Conservation (phyloP, 2,113 vertebrate species). For the Ceyx melanurus region DNA sequence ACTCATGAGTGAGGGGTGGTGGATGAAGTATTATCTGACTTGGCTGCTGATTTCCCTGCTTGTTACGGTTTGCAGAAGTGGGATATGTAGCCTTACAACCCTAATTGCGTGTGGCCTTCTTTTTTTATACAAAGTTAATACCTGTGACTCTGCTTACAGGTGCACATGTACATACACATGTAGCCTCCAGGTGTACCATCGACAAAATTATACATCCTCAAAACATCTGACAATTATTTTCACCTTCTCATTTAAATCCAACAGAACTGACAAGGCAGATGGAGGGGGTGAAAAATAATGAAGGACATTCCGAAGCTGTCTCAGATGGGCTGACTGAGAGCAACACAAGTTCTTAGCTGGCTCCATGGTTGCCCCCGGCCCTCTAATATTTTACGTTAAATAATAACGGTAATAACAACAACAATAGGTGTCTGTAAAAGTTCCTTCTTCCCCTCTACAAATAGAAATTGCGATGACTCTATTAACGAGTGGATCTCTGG, state of each 20-base stretch:
- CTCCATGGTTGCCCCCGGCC: accelerated
- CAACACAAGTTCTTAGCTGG: accelerated
- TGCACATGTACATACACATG: accelerated
- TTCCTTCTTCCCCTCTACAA: background rate
- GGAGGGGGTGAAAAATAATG: background rate
- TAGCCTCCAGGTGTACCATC: background rate
- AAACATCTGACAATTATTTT: background rate
- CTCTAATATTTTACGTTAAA: background rate
- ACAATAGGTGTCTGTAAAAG: no score
- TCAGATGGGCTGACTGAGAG: no score
- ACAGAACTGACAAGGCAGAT: accelerated
- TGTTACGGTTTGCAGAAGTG: background rate
- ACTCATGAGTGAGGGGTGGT: background rate
- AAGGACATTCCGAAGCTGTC: background rate
- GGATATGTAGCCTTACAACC: background rate
- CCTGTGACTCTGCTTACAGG: background rate
- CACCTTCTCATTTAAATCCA: background rate
- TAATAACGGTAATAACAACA: background rate
- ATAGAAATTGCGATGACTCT: background rate
- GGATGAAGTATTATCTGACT: background rate
- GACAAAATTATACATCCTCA: accelerated
- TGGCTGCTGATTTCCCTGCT: background rate
- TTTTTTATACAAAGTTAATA: background rate
- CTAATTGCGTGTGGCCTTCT: accelerated
- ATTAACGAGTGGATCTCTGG: background rate